Conservation (phyloP, 30 jellyfish, hydroid and myxozoan genomes). For the Chrysaora quinquecirrha region DNA sequence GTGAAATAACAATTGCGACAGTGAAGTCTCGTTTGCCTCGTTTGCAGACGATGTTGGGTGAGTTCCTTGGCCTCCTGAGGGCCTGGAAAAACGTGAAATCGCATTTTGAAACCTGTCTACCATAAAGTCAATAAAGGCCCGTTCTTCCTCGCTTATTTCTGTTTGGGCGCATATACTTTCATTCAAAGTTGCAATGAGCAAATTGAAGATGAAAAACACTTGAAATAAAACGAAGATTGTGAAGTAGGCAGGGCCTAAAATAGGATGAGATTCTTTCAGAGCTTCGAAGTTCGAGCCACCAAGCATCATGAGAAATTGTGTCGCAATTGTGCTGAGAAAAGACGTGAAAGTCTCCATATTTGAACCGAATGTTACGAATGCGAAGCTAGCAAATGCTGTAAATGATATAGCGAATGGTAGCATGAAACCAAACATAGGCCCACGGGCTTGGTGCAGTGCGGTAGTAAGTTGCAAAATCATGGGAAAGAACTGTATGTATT, state of each 20-base stretch:
- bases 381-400: conserved; percentile 48
- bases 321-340: conserved; percentile 26
- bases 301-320: conserved; percentile 54
- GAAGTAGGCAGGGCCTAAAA: conserved; percentile 63
- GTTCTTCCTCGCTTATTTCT: not conserved
- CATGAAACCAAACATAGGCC: conserved; percentile 48
- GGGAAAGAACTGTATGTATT: conserved; percentile 37
- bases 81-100: not conserved
- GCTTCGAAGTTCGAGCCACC: conserved; percentile 64
- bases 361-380: conserved; percentile 40
- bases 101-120: not conserved
- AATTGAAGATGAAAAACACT: conserved; percentile 45
- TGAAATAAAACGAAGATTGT: conserved; percentile 47
- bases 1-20: not conserved
- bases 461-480: conserved; percentile 17
- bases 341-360: conserved; percentile 36
- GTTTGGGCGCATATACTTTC: conserved; percentile 21
- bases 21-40: not conserved
- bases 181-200: conserved; percentile 62
- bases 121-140: not conserved
- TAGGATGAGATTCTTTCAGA: conserved; percentile 27
- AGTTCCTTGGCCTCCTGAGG: too few relatives aligned
- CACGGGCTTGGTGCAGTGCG: conserved; percentile 17
- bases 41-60: too few relatives aligned
- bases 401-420: conserved; percentile 46